Conservation (phyloP, 1,140 invertebrate species). For the Drosophila athabasca region DNA sequence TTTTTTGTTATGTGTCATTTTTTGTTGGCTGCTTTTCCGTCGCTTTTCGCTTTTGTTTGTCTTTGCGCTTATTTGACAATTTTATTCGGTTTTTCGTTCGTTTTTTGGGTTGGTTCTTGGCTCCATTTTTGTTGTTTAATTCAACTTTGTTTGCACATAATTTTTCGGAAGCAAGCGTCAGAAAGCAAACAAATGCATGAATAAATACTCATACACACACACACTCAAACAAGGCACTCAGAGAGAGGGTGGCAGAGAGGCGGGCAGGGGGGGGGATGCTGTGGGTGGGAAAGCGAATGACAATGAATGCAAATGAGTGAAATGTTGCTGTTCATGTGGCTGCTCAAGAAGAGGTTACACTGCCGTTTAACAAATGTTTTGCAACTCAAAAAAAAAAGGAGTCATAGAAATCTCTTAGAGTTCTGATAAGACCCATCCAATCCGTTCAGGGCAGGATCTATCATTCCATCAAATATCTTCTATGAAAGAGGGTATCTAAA, state of each 20-base stretch:
- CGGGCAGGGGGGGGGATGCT: no score
- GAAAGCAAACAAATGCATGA: slow-evolving; percentile 80
- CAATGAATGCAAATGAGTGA: slow-evolving; percentile 68
- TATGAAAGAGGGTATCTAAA: no score
- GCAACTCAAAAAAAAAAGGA: no score
- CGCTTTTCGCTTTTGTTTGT: slow-evolving; percentile 66
- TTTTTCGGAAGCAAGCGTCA: slow-evolving; percentile 80
- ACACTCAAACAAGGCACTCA: slow-evolving; percentile 2
- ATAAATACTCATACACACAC: slow-evolving; percentile 56
- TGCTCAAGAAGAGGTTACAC: not conserved
- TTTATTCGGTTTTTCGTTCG: slow-evolving; percentile 40
- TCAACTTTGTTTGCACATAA: slow-evolving; percentile 78
- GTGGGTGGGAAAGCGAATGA: slow-evolving; percentile 42
- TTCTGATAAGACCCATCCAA: no score
- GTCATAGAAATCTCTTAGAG: no score
- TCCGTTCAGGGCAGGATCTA: no score
- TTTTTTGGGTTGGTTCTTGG: slow-evolving; percentile 23
- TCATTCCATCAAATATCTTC: no score
- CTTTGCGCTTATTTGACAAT: slow-evolving; percentile 79
- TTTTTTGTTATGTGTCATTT: slow-evolving; percentile 20
- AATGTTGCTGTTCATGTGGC: slow-evolving; percentile 47
- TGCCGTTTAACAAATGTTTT: not conserved
- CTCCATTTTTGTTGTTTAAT: slow-evolving; percentile 62
- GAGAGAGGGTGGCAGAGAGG: no score
- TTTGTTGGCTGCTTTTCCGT: slow-evolving; percentile 32